phyloP scores from a whole-genome alignment of 2,113 vertebrate species.

The Lophotis ruficrista region DNA sequence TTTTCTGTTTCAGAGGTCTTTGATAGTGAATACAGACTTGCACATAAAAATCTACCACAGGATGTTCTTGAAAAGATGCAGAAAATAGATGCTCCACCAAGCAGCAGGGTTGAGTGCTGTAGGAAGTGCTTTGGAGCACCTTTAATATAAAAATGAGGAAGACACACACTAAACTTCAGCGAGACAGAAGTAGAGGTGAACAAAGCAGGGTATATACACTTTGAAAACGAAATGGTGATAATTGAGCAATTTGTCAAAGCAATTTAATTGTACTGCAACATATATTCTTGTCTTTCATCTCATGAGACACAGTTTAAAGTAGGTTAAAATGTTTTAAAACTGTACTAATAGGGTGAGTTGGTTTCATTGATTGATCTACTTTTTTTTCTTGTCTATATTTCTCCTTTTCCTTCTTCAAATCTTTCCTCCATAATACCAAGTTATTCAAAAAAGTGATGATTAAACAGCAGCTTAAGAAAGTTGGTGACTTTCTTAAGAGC shows the following conservation, averaged over 20 bases:
- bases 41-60: slow-evolving; percentile 81
- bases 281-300: background rate
- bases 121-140: slow-evolving; percentile 90
- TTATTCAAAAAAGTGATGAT: background rate
- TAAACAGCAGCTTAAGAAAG: background rate
- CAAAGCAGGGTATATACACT: background rate
- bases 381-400: background rate
- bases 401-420: background rate
- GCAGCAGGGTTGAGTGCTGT: slow-evolving; percentile 84
- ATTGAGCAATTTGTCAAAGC: background rate
- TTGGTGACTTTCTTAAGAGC: background rate
- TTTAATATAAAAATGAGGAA: slow-evolving; percentile 80
- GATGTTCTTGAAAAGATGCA: slow-evolving; percentile 86
- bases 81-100: slow-evolving; percentile 86
- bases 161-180: background rate
- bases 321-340: background rate
- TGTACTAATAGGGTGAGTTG: background rate
- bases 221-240: background rate
- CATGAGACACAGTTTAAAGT: background rate
- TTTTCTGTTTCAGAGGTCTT: slow-evolving; percentile 88
- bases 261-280: background rate
- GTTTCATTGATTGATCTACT: background rate
- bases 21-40: slow-evolving; percentile 89
- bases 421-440: background rate
- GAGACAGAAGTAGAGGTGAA: background rate